Evolutionary conservation across 2,797 vertebrate genomes (phyloP).

Genomic region (Paedocypris micromegethes): DNA sequence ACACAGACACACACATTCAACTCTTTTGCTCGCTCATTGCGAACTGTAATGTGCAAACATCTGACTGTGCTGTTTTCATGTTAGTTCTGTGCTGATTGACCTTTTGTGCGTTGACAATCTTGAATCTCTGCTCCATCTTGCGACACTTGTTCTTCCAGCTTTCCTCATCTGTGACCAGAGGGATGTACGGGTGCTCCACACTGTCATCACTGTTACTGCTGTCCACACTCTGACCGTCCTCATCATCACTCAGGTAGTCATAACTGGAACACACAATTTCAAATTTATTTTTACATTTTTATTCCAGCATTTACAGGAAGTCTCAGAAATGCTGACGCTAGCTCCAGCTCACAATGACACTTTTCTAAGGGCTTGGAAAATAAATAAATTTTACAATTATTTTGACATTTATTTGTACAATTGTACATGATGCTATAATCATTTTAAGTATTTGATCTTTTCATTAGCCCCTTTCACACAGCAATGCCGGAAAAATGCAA

Average conservation of each 20-base stretch:
- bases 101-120: constrained; percentile 84
- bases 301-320: neutral
- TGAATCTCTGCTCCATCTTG: constrained; percentile 85
- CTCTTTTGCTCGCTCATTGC: neutral
- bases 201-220: constrained; percentile 84
- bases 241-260: constrained; percentile 80
- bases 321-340: too few species aligned
- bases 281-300: neutral
- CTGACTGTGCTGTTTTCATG: neutral
- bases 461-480: too few species aligned
- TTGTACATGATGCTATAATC: too few species aligned
- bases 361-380: too few species aligned
- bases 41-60: neutral
- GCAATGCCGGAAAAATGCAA: too few species aligned
- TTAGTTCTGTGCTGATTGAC: constrained; percentile 48
- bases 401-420: too few species aligned
- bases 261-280: constrained; percentile 60
- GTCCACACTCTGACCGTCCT: constrained; percentile 76
- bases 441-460: too few species aligned
- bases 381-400: too few species aligned
- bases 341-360: too few species aligned
- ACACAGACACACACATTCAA: constrained; percentile 3
- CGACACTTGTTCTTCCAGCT: constrained; percentile 83
- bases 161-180: constrained; percentile 78
- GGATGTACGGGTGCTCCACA: constrained; percentile 78